Evolutionary conservation across 2,888 invertebrate genomes (phyloP).

Genomic region (Trachelus iudaicus): DNA sequence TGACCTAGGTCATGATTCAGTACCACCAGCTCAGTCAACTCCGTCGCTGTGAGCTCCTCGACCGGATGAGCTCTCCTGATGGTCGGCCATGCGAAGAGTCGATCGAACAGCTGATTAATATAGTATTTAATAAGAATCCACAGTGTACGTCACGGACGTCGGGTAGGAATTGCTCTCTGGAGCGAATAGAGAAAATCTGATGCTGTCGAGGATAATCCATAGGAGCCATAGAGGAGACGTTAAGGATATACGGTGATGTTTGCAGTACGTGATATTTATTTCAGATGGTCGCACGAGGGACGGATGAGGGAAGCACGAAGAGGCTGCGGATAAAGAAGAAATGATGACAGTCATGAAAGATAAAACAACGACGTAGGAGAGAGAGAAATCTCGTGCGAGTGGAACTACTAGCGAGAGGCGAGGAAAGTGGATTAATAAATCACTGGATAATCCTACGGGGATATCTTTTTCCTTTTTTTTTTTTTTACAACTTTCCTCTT

Average conservation of each 20-base stretch:
- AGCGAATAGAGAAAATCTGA: too few relatives aligned
- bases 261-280: not conserved
- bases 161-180: not conserved
- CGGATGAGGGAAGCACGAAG: not conserved
- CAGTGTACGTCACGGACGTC: not conserved
- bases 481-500: not conserved
- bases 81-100: not conserved
- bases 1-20: not conserved
- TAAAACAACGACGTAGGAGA: conserved; percentile 6
- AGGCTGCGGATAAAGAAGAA: conserved; percentile 21
- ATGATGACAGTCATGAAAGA: conserved; percentile 17
- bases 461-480: conserved; percentile 11
- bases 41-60: not conserved
- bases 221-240: not conserved
- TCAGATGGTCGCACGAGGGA: not conserved
- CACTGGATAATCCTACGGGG: conserved; percentile 44
- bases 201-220: not conserved
- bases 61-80: not conserved
- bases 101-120: not conserved
- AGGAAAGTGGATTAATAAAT: conserved; percentile 49
- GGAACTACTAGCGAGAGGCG: conserved; percentile 1
- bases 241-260: not conserved
- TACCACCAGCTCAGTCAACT: not conserved
- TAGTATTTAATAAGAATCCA: not conserved
- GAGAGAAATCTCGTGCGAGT: conserved; percentile 12